Evolutionary conservation across 2,888 invertebrate species (phyloP), one percentile per base, ranked within the genome.

Genomic region (Stenolophus ochropezus): DNA sequence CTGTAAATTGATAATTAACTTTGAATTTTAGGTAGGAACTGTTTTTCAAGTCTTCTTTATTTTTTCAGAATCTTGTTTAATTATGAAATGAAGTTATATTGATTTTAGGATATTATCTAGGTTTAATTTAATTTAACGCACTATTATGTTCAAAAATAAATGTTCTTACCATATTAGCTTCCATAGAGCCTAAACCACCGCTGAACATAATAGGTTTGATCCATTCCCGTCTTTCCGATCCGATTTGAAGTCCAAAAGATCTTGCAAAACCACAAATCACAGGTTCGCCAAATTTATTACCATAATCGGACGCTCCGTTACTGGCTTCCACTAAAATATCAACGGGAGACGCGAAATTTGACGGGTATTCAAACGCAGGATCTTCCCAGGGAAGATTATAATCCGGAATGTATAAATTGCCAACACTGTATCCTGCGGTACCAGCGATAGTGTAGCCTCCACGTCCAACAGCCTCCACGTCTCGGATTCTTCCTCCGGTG

Each of bases 191-290:
- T 83, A 99, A 93, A 23, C 99, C 98, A 65, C 96, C 99, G 86
- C 97, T 98, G 87, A 99, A 99, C 98, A 99, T 98, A 82, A 99
- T 98, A 0, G 99, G 99, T 87, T 99, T 99, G 8, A 99, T 95
- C 91, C 96, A 99, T 89, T 99, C 99, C 80, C 95, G 93, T 81
- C 98, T 91, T 47, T 81, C 81, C 1, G 47, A 23, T 16, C 65
- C 65, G 1, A 65, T 51, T 27, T 33, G 90, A 87, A 96, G 89
- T 0, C 98, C 98, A 88, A 96, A 99, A 0, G 98, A 96, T 78
- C 98, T 93, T 0, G 95, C 95, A 88, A 98, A 99, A 4, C 99
- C 99, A 86, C 92, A 90, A 83, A 99, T 93, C 0, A 99, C 92
- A 0, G 99, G 99, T 88, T 99, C 99, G 0, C 98, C 99, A 90